Evolutionary conservation across 1,140 invertebrate species (phyloP).

Genomic region (Euura saliciscinereae): DNA sequence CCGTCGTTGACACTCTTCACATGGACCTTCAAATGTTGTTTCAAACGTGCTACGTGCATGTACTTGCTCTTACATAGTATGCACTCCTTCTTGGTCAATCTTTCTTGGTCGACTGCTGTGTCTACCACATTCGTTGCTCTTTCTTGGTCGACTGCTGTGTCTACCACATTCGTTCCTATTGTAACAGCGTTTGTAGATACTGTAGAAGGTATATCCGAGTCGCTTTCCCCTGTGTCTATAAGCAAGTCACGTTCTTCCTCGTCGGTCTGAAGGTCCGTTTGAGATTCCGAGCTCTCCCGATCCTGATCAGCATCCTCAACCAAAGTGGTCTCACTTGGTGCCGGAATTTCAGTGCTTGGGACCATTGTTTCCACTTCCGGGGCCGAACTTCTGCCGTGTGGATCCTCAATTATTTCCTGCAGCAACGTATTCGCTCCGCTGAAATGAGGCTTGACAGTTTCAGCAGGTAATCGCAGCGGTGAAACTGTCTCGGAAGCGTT

Average conservation of each 20-base stretch:
- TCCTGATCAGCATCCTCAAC: too few species aligned
- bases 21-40: neutral
- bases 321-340: too few species aligned
- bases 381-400: too few species aligned
- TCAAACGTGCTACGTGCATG: neutral
- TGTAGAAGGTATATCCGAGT: neutral
- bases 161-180: neutral
- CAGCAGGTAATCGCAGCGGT: neutral
- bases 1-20: neutral
- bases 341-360: too few species aligned
- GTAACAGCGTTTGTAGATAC: neutral
- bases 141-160: neutral
- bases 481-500: neutral
- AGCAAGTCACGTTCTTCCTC: neutral
- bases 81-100: neutral
- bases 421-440: neutral
- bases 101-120: neutral
- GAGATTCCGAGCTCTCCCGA: too few species aligned
- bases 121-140: too few species aligned
- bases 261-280: too few species aligned
- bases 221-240: neutral
- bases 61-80: neutral
- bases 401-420: too few species aligned
- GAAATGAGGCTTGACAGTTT: neutral
- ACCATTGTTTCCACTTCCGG: too few species aligned